Base-by-base conservation (phyloP, 2,888 invertebrate species). In the Podotricha telesiphe region DNA sequence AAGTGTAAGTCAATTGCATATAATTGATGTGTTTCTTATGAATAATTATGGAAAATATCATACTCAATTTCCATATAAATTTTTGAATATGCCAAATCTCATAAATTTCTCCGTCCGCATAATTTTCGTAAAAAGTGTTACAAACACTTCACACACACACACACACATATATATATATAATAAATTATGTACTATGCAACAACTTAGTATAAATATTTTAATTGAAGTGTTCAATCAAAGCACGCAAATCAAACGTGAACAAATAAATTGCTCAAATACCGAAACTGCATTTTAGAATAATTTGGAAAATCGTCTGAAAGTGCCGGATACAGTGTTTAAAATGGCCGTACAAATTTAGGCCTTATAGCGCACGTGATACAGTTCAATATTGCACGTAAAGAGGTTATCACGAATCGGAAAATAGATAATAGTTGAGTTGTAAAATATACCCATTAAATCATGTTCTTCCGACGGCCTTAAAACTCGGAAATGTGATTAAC, bases 351-450 rank as follows among this genome's bases (percentile, higher is more conserved):
- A 34, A 75, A 65, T 70, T 68, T 70, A 28, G 63, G 72, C 69
- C 67, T 37, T 76, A 73, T 19, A 7, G 0, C n/a, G 0, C 8
- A 48, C 1, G 17, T 0, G 0, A 20, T 75, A 74, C 71, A 59
- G 70, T 64, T 37, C 22, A 67, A 48, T 71, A 73, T 74, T 68
- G 48, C 28, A 59, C 63, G 42, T 81, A 80, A 81, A 80, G 86
- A 77, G 77, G 84, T 86, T 87, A 89, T 88, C 86, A 80, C 83
- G 80, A 86, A 91, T 90, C 89, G 87, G 87, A 87, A 90, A 81
- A 78, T 82, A 84, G 82, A 87, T 91, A 91, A 91, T 91, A 78
- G 84, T 80, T 84, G 80, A 73, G 72, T 73, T 77, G 76, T 75
- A 83, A 87, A 85, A 84, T 85, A 88, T 86, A 81, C 73, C 67